phyloP scores from a whole-genome alignment of 53 echinoderm and acorn worm genomes.

The Patiria pectinifera region DNA sequence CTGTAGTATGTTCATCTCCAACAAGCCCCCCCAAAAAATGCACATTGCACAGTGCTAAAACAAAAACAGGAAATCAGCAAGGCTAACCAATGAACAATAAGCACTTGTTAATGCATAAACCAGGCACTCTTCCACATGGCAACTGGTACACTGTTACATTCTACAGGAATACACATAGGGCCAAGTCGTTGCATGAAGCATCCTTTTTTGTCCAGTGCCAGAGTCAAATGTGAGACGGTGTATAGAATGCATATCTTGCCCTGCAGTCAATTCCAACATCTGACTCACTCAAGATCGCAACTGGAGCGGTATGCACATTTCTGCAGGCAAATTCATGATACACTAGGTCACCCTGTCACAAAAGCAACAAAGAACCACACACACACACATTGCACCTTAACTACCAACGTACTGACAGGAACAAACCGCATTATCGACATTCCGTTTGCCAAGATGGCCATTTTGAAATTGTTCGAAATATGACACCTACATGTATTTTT shows the following conservation, averaged over 20 bases:
- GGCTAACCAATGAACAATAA: neutral
- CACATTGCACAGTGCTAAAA: neutral
- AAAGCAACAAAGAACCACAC: neutral
- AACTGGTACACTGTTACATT: neutral
- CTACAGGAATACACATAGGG: neutral
- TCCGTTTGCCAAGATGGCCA: too few species aligned
- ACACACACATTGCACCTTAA: neutral
- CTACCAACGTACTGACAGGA: neutral
- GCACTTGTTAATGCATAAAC: neutral
- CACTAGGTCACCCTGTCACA: neutral
- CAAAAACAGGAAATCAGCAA: conserved; percentile 21
- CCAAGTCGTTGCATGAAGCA: neutral
- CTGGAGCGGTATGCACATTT: neutral
- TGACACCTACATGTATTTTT: too few species aligned
- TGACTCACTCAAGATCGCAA: conserved; percentile 1
- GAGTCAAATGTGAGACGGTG: neutral
- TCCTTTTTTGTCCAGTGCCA: neutral
- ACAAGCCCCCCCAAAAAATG: too few species aligned
- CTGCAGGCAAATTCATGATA: conserved; percentile 3
- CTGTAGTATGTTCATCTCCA: too few species aligned
- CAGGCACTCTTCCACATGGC: neutral
- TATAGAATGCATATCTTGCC: neutral
- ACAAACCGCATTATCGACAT: neutral
- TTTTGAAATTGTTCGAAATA: too few species aligned
- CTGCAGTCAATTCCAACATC: conserved; percentile 29